Evolutionary conservation across 1,140 invertebrate species (phyloP), one percentile per base, ranked within the genome.

Genomic region (Hylyphantes graminicola): DNA sequence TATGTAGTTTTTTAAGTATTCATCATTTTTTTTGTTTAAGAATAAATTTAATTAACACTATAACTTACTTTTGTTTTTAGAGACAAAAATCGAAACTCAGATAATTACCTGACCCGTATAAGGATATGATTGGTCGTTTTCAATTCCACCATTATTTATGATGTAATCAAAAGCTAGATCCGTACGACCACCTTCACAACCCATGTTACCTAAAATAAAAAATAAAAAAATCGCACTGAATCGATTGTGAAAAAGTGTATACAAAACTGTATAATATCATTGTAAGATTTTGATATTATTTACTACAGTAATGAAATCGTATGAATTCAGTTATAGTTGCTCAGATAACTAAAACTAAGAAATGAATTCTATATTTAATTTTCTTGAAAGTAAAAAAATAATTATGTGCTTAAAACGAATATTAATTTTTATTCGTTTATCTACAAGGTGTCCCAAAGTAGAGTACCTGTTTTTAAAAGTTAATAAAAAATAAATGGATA

Each of bases 101-200:
- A 35, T 35, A 35, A 70, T n/a, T 73, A 86, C 87, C 65, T 76
- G 80, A 12, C 12, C 87, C 10, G 75, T 82, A 83, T 90, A 90
- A 67, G 90, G 90, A 85, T 90, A 90, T 15, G 88, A 88, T 11
- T 57, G 63, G 86, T 90, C 90, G 15, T 89, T 90, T 59, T 90
- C 89, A 85, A 90, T 87, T 12, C 90, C 90, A 53, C 87, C 85
- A 85, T 89, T 90, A 6, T 85, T 74, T 75, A 88, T 88, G 57
- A 91, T 87, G 82, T 91, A 91, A 8, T 87, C 79, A 86, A 90
- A 91, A 19, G 90, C 89, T 48, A 88, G 75, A 78, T 89, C 88
- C 88, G 89, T 59, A n/a, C 12, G n/a, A 7, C 57, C 57, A 13
- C 57, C 57, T 6, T 59, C n/a, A n/a, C 57, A 59, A 7, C 57